These are phyloP conservation scores for Nomia melanderi DNA, from an alignment of 1,140 invertebrate species.

Conservation along the genomic window DNA sequence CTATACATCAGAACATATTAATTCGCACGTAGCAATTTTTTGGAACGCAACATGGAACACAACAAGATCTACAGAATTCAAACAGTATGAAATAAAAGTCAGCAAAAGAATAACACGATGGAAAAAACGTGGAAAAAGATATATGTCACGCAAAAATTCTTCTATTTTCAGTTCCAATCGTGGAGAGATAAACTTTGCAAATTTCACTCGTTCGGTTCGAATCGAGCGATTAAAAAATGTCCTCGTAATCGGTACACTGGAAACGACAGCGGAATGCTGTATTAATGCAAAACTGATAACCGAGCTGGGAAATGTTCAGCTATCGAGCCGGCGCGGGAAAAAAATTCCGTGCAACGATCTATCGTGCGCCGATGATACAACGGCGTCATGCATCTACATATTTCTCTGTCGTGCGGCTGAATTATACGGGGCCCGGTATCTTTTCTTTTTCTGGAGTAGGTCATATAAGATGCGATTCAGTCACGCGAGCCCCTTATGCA, in stretches of 20 bases:
- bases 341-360: conserved; percentile 4
- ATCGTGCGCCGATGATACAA: conserved; percentile 26
- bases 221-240: not conserved
- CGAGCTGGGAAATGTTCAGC: not conserved
- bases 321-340: not conserved
- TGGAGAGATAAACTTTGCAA: not conserved
- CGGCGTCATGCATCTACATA: conserved; percentile 29
- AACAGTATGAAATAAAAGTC: no score
- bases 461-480: conserved; percentile 38
- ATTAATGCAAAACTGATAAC: not conserved
- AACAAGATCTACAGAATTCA: no score
- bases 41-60: no score
- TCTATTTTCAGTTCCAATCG: not conserved
- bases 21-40: no score
- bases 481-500: conserved; percentile 31
- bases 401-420: conserved; percentile 41
- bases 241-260: not conserved
- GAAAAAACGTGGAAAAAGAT: no score
- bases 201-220: not conserved
- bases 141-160: not conserved
- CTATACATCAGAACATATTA: no score
- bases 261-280: not conserved
- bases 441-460: conserved; percentile 45
- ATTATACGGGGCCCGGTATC: conserved; percentile 23
- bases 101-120: no score